Evolutionary conservation across 2,888 invertebrate species (phyloP).

Genomic region (Lutraria lutraria): DNA sequence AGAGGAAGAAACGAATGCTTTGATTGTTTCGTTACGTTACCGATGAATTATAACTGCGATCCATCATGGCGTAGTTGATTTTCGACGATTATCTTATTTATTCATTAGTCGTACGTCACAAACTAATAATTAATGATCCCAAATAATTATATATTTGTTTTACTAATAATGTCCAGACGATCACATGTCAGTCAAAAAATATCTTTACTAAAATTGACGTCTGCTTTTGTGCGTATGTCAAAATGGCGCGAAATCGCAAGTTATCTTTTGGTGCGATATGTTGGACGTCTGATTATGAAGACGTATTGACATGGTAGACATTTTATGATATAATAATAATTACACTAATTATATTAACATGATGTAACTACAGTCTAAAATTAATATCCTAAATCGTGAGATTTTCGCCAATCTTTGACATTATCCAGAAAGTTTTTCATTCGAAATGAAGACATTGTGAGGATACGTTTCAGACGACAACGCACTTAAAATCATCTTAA

Average conservation of each 20-base stretch:
- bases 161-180: slow-evolving; percentile 24
- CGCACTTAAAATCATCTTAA: not conserved
- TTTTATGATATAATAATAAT: slow-evolving; percentile 10
- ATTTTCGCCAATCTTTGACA: not conserved
- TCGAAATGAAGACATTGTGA: not conserved
- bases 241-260: slow-evolving; percentile 28
- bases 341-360: slow-evolving; percentile 9
- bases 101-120: too few relatives aligned
- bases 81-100: too few relatives aligned
- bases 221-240: not conserved
- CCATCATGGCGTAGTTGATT: too few relatives aligned
- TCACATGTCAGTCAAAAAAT: slow-evolving; percentile 6
- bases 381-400: not conserved
- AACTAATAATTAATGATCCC: not conserved
- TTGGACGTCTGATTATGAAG: not conserved
- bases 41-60: too few relatives aligned
- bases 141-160: not conserved
- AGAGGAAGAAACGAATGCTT: too few relatives aligned
- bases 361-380: not conserved
- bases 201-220: not conserved
- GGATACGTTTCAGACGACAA: not conserved
- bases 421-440: not conserved
- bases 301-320: not conserved
- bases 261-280: slow-evolving; percentile 25
- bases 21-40: too few relatives aligned